Percentiles rank a stretch among this genome's conserved stretches.
These are phyloP conservation scores for Herpailurus yagouaroundi DNA, from an alignment of 2,113 vertebrate genomes.

Conservation along the genomic window DNA sequence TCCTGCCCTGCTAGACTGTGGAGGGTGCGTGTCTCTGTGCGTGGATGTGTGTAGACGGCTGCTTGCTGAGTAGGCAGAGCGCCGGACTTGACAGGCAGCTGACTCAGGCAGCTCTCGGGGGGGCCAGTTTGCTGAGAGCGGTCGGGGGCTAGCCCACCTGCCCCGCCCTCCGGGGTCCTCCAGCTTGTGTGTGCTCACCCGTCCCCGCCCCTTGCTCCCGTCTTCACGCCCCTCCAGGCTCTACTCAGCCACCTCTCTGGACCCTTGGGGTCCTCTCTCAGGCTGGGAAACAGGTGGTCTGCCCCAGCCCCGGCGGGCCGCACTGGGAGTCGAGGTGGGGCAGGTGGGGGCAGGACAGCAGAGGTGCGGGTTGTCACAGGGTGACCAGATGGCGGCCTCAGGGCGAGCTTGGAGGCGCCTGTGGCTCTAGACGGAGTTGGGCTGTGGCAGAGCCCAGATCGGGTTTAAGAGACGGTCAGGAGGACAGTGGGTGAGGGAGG, in stretches of 20 bases:
- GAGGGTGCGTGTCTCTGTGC: background rate
- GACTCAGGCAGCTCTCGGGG: rapidly evolving
- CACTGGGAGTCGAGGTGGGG: rapidly evolving
- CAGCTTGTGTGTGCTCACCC: too few species aligned
- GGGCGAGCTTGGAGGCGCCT: background rate
- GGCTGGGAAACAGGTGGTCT: background rate
- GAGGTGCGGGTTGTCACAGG: background rate
- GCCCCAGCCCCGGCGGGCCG: rapidly evolving
- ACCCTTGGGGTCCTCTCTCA: background rate
- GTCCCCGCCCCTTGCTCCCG: background rate
- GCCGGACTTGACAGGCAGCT: too few species aligned
- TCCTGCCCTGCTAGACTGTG: background rate
- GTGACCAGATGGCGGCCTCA: rapidly evolving
- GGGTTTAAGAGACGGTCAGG: background rate
- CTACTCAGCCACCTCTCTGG: background rate
- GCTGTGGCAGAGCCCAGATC: background rate
- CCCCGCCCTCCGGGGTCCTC: rapidly evolving
- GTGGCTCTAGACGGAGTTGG: background rate
- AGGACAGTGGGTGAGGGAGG: rapidly evolving
- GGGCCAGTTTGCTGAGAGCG: background rate
- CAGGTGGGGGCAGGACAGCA: rapidly evolving
- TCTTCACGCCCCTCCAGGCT: background rate
- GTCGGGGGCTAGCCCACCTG: rapidly evolving
- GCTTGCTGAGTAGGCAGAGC: background rate
- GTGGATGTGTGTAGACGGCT: background rate